Evolutionary conservation across 2,797 vertebrate genomes (phyloP).

Genomic region (Uromys caudimaculatus): DNA sequence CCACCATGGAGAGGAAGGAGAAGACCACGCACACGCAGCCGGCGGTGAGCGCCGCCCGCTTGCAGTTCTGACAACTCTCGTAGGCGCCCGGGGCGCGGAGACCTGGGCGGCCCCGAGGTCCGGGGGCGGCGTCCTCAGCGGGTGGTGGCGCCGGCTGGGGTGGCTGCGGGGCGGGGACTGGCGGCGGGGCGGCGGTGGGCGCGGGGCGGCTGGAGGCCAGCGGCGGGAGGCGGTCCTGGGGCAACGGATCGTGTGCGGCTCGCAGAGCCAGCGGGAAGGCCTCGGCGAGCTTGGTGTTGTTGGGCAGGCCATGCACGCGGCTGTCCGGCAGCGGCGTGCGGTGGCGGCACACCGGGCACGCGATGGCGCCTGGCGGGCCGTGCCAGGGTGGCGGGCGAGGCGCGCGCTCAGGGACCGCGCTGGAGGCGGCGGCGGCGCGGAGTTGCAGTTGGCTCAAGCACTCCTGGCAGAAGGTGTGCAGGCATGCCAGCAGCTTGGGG

Average conservation of each 20-base stretch:
- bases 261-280: slow-evolving; percentile 93
- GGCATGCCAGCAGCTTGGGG: slow-evolving; percentile 95
- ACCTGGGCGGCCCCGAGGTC: slow-evolving; percentile 7
- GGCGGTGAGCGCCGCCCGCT: slow-evolving; percentile 93
- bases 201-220: slow-evolving; percentile 86
- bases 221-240: slow-evolving; percentile 93
- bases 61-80: slow-evolving; percentile 95
- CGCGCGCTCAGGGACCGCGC: slow-evolving; percentile 90
- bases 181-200: slow-evolving; percentile 80
- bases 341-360: slow-evolving; percentile 95
- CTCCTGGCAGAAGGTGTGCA: slow-evolving; percentile 98
- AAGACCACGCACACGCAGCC: slow-evolving; percentile 97
- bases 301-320: slow-evolving; percentile 93
- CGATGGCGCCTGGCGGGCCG: slow-evolving; percentile 79
- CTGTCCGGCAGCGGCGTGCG: slow-evolving; percentile 95
- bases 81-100: slow-evolving; percentile 84
- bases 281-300: slow-evolving; percentile 96
- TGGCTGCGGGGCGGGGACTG: slow-evolving; percentile 65
- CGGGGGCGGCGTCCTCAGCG: slow-evolving; percentile 54
- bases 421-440: slow-evolving; percentile 88
- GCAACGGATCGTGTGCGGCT: slow-evolving; percentile 92
- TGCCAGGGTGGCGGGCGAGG: slow-evolving; percentile 86
- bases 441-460: slow-evolving; percentile 95
- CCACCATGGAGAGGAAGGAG: slow-evolving; percentile 96
- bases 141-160: slow-evolving; percentile 14